phyloP scores from a whole-genome alignment of 1,140 invertebrate species.

The Platorchestia sp. region DNA sequence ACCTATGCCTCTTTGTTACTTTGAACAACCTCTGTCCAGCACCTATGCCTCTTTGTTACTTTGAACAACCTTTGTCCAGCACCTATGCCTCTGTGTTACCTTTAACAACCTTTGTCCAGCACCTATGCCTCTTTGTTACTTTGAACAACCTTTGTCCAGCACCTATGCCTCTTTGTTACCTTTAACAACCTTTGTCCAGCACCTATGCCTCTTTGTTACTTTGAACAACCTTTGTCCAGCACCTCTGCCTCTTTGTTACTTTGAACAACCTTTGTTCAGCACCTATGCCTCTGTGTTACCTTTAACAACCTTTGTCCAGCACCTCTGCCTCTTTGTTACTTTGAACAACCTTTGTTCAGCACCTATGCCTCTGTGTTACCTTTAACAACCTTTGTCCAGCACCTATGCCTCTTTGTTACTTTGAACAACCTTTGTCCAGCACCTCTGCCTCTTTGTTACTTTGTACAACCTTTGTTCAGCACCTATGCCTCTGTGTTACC shows the following conservation, averaged over 20 bases:
- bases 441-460: too few relatives aligned
- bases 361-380: background rate
- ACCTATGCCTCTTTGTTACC: too few relatives aligned
- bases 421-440: background rate
- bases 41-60: too few relatives aligned
- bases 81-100: too few relatives aligned
- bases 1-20: too few relatives aligned
- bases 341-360: background rate
- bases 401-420: background rate
- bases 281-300: background rate
- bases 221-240: background rate
- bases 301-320: background rate
- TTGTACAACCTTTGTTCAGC: too few relatives aligned
- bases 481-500: too few relatives aligned
- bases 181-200: too few relatives aligned
- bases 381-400: background rate
- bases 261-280: background rate
- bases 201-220: background rate
- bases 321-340: background rate
- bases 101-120: background rate
- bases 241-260: background rate
- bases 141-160: too few relatives aligned
- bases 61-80: too few relatives aligned
- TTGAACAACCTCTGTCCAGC: too few relatives aligned
- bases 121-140: too few relatives aligned